phyloP scores from a whole-genome alignment of 2,888 invertebrate species.

The Cheilosia urbana region DNA sequence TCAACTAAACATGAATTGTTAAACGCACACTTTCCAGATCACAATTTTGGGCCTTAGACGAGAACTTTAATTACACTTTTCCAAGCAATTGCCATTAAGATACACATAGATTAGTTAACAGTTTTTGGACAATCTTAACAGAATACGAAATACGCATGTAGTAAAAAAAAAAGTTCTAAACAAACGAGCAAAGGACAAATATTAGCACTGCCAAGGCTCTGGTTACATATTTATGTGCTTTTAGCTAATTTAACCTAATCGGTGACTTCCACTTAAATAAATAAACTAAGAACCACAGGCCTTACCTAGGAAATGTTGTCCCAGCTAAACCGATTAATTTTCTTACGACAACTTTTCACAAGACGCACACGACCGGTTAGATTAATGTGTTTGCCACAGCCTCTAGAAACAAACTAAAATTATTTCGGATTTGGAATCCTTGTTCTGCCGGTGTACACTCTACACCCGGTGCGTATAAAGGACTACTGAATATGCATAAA shows the following conservation, averaged over 20 bases:
- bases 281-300: not conserved
- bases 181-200: no score
- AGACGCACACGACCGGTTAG: constrained; percentile 9
- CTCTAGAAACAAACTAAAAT: constrained; percentile 49
- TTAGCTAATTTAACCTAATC: not conserved
- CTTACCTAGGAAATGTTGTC: constrained; percentile 15
- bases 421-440: constrained; percentile 2
- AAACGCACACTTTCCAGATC: no score
- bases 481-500: not conserved
- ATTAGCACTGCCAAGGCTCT: no score
- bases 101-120: no score
- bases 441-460: constrained; percentile 19
- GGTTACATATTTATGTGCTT: not conserved
- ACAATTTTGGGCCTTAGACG: no score
- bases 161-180: no score
- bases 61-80: no score
- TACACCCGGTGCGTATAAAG: constrained; percentile 27
- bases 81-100: no score
- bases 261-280: constrained; percentile 2
- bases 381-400: constrained; percentile 35
- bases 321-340: constrained; percentile 44
- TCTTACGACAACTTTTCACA: constrained; percentile 28
- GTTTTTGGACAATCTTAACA: no score
- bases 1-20: no score
- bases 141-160: no score